A percentile compares a stretch with the other conserved stretches of the same genome.
Evolutionary conservation across 2,888 invertebrate genomes (phyloP).

Genomic region (Kuschelorhynchus macadamiae): DNA sequence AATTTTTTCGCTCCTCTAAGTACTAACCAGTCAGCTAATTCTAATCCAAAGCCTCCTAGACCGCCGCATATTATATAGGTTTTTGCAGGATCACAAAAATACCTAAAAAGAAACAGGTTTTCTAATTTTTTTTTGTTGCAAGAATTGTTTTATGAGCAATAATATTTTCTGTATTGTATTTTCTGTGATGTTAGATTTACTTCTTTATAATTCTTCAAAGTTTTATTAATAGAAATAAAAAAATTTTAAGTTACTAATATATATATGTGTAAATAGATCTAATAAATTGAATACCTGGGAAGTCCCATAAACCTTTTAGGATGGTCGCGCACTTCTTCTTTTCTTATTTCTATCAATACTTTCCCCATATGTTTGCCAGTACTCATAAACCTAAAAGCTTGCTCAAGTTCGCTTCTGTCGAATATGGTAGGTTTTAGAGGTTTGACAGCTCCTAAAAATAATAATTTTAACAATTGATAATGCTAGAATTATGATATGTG

Average conservation of each 20-base stretch:
- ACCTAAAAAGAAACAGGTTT: conserved; percentile 62
- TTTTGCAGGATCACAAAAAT: conserved; percentile 70
- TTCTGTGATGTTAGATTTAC: too few relatives aligned
- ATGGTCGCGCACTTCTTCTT: conserved; percentile 50
- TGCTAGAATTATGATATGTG: too few relatives aligned
- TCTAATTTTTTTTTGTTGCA: background rate
- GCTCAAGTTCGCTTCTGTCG: conserved; percentile 76
- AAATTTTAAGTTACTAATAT: too few relatives aligned
- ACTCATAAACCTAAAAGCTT: conserved; percentile 78
- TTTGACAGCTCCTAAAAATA: conserved; percentile 73
- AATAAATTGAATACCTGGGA: too few relatives aligned
- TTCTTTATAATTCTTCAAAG: too few relatives aligned
- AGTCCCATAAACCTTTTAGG: too few relatives aligned
- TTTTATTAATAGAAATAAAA: too few relatives aligned
- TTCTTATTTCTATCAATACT: conserved; percentile 67
- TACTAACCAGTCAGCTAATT: conserved; percentile 89
- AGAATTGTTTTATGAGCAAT: conserved; percentile 1
- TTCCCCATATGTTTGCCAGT: conserved; percentile 88
- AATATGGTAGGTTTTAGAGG: conserved; percentile 80
- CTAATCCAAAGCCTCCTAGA: conserved; percentile 93
- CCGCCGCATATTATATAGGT: conserved; percentile 82
- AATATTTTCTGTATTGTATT: background rate
- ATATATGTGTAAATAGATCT: too few relatives aligned
- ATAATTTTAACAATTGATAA: too few relatives aligned
- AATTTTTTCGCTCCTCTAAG: conserved; percentile 85